Evolutionary conservation across 2,888 invertebrate genomes (phyloP).

Genomic region (Xestia sexstrigata): DNA sequence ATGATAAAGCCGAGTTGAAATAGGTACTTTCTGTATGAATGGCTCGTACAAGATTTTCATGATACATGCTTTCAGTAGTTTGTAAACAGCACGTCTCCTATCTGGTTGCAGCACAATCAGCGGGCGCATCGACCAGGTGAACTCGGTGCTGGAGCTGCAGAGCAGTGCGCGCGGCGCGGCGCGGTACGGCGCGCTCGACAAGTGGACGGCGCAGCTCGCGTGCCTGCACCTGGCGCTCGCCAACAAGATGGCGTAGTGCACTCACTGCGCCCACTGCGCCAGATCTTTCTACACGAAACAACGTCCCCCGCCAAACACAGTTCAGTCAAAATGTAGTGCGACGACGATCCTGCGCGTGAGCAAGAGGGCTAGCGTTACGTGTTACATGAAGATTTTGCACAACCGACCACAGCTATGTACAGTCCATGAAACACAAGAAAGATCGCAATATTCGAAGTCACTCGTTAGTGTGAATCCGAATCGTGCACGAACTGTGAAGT

Average conservation of each 20-base stretch:
- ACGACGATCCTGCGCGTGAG: neutral
- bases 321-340: conserved; percentile 7
- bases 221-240: conserved; percentile 97
- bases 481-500: conserved; percentile 13
- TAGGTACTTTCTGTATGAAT: neutral
- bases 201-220: conserved; percentile 98
- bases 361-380: neutral
- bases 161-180: conserved; percentile 95
- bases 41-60: neutral
- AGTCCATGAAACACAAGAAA: neutral
- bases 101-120: conserved; percentile 93
- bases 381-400: neutral
- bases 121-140: conserved; percentile 97
- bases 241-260: conserved; percentile 96
- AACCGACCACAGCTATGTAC: conserved; percentile 32
- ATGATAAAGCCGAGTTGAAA: neutral
- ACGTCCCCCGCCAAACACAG: neutral
- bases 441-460: too few relatives aligned
- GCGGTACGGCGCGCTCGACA: conserved; percentile 97
- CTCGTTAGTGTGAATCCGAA: too few relatives aligned
- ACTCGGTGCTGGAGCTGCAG: conserved; percentile 97
- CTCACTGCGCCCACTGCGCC: neutral
- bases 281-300: neutral
- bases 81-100: neutral
- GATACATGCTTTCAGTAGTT: neutral